Conservation (phyloP, 1,140 invertebrate species). For the Matsumurasca onukii region DNA sequence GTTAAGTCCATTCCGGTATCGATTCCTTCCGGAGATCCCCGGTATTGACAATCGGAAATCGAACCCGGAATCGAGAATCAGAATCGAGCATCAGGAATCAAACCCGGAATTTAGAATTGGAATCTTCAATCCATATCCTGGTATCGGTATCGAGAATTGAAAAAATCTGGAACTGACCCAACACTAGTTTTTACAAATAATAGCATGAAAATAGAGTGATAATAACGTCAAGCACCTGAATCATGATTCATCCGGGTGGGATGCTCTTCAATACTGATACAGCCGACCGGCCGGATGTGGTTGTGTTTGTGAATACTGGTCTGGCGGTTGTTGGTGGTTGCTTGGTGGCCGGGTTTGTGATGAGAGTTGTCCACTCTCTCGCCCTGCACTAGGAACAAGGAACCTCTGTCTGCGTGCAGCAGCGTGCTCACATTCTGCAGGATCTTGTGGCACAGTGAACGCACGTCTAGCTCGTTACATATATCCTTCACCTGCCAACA, state of each 20-base stretch:
- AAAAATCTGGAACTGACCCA: no score
- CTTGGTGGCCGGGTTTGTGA: neutral
- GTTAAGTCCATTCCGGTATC: no score
- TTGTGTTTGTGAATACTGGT: conserved; percentile 18
- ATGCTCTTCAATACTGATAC: conserved; percentile 30
- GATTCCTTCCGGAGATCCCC: no score
- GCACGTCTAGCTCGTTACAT: conserved; percentile 92
- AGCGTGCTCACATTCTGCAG: conserved; percentile 92
- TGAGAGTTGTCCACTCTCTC: conserved; percentile 48
- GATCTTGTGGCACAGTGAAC: conserved; percentile 93
- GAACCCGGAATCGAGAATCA: no score
- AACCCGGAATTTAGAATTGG: no score
- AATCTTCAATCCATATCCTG: no score
- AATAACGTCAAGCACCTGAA: no score
- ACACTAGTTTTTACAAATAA: no score
- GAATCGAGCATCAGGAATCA: no score
- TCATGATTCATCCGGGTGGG: neutral
- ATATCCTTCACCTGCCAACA: conserved; percentile 82
- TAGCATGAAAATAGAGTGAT: no score
- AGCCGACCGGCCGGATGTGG: conserved; percentile 33
- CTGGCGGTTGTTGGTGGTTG: neutral
- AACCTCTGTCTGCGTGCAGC: conserved; percentile 89
- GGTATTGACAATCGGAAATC: no score
- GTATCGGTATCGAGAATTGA: no score
- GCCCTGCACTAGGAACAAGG: conserved; percentile 89